These are phyloP conservation scores for Polymixis flavicincta DNA, from an alignment of 2,888 invertebrate genomes.

Conservation along the genomic window DNA sequence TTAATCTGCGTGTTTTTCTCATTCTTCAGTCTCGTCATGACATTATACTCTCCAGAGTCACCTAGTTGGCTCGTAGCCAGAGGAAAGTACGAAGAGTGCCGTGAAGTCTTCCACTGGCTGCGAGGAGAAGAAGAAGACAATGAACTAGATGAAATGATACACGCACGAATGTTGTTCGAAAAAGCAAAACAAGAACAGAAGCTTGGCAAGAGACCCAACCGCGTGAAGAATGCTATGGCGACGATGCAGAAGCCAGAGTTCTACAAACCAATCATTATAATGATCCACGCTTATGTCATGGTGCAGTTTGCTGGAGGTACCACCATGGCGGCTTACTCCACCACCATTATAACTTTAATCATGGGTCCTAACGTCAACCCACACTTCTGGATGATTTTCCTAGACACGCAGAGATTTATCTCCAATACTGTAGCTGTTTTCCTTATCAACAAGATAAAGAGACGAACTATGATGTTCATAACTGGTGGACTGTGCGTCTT, in stretches of 20 bases:
- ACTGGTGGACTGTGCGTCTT: conserved; percentile 90
- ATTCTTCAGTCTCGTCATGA: conserved; percentile 82
- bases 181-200: conserved; percentile 67
- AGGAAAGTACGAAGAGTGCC: conserved; percentile 87
- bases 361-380: conserved; percentile 91
- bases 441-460: conserved; percentile 90
- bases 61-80: conserved; percentile 91
- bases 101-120: conserved; percentile 88
- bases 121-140: conserved; percentile 87
- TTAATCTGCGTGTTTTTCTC: conserved; percentile 85
- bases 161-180: conserved; percentile 72
- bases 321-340: conserved; percentile 92
- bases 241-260: conserved; percentile 86
- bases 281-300: conserved; percentile 91
- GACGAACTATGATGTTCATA: conserved; percentile 90
- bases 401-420: conserved; percentile 91
- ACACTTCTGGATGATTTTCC: conserved; percentile 91
- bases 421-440: conserved; percentile 91
- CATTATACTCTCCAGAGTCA: conserved; percentile 89
- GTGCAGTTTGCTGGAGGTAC: conserved; percentile 93
- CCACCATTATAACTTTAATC: conserved; percentile 89
- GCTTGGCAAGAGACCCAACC: conserved; percentile 58
- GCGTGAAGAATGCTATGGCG: conserved; percentile 56
- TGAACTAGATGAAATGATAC: conserved; percentile 80
- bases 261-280: conserved; percentile 89